Base-by-base conservation (phyloP, 2,888 invertebrate genomes). In the Parapristionchus giblindavisi region DNA sequence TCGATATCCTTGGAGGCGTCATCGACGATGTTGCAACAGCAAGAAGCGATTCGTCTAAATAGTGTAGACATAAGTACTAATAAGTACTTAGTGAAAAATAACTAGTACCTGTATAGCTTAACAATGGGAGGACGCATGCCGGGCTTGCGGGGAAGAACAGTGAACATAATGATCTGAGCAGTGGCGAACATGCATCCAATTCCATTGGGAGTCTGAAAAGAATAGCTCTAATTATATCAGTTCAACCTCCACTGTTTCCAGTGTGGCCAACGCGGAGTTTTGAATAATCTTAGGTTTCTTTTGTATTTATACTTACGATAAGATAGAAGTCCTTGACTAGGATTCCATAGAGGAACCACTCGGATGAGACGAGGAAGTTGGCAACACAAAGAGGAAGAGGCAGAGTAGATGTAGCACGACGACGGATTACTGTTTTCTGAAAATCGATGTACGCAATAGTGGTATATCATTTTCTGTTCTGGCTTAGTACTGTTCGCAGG, bases 371-470 rank as follows among this genome's bases (percentile, higher is more conserved):
- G n/a, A 94, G 85, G 43, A 94, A 92, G 80, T 94, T 95, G 84
- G 93, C 93, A 65, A 94, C 89, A 85, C 95, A 94, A 77, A 97
- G 91, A 6, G 95, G 94, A 88, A 96, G 94, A 5, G 96, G 95
- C 89, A 97, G 91, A 43, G 92, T 92, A 76, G 93, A 94, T 0
- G 95, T 94, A 89, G 93, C 94, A 89, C 93, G 92, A 27, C 93
- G 93, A 86, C 90, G 91, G 60, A 96, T 92, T 74, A 96, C 93
- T 68, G 93, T 91, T 83, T 91, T 91, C 94, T 94, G 90, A 27
- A 89, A 87, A 43, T n/a, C n/a, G n/a, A n/a, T n/a, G n/a, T n/a
- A n/a, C n/a, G n/a, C n/a, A n/a, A n/a, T n/a, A n/a, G n/a, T n/a
- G n/a, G n/a, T n/a, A n/a, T n/a, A n/a, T n/a, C n/a, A n/a, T n/a